phyloP scores from a whole-genome alignment of 2,888 invertebrate species.

The Icerya purchasi region DNA sequence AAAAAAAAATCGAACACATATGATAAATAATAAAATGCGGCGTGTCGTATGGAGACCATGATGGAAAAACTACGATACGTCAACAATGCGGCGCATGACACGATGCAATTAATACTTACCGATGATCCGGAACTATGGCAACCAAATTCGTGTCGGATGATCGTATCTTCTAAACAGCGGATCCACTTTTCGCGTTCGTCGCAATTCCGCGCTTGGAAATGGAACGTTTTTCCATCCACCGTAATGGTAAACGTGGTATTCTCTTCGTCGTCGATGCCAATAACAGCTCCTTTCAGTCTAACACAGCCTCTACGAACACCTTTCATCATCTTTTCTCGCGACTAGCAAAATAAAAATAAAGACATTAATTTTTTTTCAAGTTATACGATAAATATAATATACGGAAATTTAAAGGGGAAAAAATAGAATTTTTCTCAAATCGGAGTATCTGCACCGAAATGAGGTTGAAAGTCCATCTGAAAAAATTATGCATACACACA shows the following conservation, averaged over 20 bases:
- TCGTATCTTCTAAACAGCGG: constrained; percentile 80
- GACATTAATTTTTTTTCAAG: not conserved
- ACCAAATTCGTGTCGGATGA: constrained; percentile 50
- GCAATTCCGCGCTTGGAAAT: constrained; percentile 75
- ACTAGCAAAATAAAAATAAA: constrained; percentile 35
- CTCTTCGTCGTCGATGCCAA: constrained; percentile 97
- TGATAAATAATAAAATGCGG: too few species aligned
- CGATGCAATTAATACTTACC: too few species aligned
- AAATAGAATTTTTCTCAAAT: too few species aligned
- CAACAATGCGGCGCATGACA: too few species aligned
- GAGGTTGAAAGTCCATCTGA: too few species aligned
- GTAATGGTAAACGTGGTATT: constrained; percentile 98
- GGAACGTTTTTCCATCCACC: constrained; percentile 96
- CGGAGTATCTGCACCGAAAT: too few species aligned
- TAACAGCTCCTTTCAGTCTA: constrained; percentile 84
- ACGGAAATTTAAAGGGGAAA: not conserved
- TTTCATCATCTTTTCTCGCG: constrained; percentile 95
- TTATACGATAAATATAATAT: not conserved
- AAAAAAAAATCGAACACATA: too few species aligned
- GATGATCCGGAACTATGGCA: constrained; percentile 10
- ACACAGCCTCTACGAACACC: constrained; percentile 94
- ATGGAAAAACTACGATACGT: too few species aligned
- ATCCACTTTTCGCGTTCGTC: constrained; percentile 95
- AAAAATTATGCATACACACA: too few species aligned
- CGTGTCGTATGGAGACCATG: too few species aligned